A percentile compares a stretch with the other conserved stretches of the same genome.
Conservation (phyloP, 2,113 vertebrate species). For the Nycticebus coucang region DNA sequence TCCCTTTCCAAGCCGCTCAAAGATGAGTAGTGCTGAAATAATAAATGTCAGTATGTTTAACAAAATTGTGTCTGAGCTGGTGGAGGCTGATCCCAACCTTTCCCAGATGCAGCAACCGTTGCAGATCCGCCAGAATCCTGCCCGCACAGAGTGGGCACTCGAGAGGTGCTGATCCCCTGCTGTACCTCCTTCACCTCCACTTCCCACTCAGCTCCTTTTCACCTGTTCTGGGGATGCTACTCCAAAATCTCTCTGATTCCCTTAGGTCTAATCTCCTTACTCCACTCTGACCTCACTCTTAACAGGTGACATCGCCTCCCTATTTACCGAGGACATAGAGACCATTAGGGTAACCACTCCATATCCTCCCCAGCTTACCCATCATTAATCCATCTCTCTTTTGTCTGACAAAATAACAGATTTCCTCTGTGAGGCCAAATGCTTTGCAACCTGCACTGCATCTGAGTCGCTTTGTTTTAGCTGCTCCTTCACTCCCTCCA, state of each 20-base stretch:
- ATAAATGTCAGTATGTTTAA: neutral
- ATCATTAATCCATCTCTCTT: neutral
- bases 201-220: too few species aligned
- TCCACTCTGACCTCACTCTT: neutral
- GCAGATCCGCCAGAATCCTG: neutral
- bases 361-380: neutral
- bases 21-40: neutral
- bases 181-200: rapidly evolving
- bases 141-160: neutral
- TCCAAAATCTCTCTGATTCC: neutral
- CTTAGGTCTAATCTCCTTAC: neutral
- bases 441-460: too few species aligned
- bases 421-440: neutral
- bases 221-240: neutral
- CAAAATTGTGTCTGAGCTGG: neutral
- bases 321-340: neutral
- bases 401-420: neutral
- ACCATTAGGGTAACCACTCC: too few species aligned
- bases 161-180: too few species aligned
- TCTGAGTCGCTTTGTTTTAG: too few species aligned
- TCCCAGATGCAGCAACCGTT: neutral
- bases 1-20: neutral
- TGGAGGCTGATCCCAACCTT: neutral
- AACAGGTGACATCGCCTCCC: neutral
- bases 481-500: too few species aligned